Percentiles rank a stretch among this genome's conserved stretches.
phyloP scores from a whole-genome alignment of 2,797 vertebrate genomes.

The Prunella strophiata region DNA sequence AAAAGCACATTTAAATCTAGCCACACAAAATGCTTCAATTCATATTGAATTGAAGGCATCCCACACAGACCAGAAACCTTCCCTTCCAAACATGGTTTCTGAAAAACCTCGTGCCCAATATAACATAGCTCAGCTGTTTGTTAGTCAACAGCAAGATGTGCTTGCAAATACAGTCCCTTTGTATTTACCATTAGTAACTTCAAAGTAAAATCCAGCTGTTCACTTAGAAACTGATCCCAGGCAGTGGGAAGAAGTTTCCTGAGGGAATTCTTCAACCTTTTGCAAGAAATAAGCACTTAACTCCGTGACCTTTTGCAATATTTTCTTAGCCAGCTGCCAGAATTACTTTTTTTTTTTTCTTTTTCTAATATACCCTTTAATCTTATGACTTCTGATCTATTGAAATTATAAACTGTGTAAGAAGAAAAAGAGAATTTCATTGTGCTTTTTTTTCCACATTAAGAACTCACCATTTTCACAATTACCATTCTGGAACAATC shows the following conservation, averaged over 20 bases:
- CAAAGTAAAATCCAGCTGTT: background rate
- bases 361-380: background rate
- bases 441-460: background rate
- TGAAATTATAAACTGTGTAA: background rate
- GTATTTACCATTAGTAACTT: background rate
- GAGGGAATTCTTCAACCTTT: background rate
- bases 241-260: background rate
- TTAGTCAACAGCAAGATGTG: background rate
- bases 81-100: background rate
- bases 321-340: background rate
- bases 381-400: background rate
- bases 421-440: background rate
- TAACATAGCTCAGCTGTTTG: fast-evolving
- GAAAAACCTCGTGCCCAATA: background rate
- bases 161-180: background rate
- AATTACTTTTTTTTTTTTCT: background rate
- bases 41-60: background rate
- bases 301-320: background rate
- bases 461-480: background rate
- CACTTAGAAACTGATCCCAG: background rate
- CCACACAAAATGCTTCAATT: background rate
- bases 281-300: background rate
- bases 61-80: background rate
- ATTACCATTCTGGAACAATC: background rate
- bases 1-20: background rate